These are phyloP conservation scores for Cirrhinus molitorella DNA, from an alignment of 2,797 vertebrate species.

Conservation along the genomic window DNA sequence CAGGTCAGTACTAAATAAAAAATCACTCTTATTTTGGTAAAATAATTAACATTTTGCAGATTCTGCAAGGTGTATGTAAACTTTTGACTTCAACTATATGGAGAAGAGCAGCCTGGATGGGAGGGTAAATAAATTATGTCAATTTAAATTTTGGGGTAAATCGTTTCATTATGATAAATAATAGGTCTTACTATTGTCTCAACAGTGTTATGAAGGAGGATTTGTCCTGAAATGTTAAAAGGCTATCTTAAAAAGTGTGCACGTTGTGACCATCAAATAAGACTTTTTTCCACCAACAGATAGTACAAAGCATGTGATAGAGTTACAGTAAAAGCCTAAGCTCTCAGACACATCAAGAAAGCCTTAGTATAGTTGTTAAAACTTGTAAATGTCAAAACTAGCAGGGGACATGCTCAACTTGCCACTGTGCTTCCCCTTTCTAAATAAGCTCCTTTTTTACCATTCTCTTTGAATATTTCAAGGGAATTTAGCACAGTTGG, in stretches of 20 bases:
- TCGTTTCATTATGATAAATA: background rate
- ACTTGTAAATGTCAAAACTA: slow-evolving; percentile 27
- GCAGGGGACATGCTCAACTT: slow-evolving; percentile 9
- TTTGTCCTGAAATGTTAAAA: background rate
- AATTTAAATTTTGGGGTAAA: background rate
- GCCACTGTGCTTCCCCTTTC: slow-evolving; percentile 6
- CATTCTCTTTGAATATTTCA: slow-evolving; percentile 77
- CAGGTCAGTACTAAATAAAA: too few relatives aligned
- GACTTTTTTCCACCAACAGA: background rate
- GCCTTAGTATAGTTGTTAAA: slow-evolving; percentile 18
- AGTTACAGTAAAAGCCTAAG: background rate
- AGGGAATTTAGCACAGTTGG: slow-evolving; percentile 64
- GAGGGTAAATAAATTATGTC: background rate
- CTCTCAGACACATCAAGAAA: background rate
- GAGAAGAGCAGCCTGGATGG: background rate
- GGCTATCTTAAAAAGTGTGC: background rate
- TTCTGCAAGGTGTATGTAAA: too few relatives aligned
- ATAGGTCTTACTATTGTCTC: background rate
- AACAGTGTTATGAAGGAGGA: background rate
- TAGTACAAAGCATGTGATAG: background rate
- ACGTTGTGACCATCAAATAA: background rate
- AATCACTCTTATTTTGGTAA: too few relatives aligned
- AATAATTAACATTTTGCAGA: too few relatives aligned
- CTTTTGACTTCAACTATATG: background rate
- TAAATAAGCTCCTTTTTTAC: slow-evolving; percentile 50